Base-by-base conservation (phyloP, 2,113 vertebrate genomes). In the Abramis brama region DNA sequence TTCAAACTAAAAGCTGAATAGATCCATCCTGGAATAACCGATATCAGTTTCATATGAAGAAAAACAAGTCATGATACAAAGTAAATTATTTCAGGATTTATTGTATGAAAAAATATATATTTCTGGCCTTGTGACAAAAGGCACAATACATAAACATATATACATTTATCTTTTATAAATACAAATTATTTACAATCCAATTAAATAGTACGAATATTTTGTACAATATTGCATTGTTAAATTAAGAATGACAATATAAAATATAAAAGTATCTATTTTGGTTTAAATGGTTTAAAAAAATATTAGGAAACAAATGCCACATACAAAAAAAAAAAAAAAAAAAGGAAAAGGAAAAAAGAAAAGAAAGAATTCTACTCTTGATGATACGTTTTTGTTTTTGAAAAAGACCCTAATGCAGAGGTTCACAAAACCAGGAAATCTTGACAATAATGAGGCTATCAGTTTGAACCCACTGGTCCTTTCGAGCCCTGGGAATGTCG, bases 101-200 rank as follows among this genome's bases (percentile, higher is more conserved):
- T 94, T 95, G 64, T 94, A 92, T 91, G 91, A 93, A 94, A 95
- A 95, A 43, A 94, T 86, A 96, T 93, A 95, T 92, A 94, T 88
- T 92, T 89, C 87, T 89, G 89, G 93, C 91, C 94, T 88, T 86
- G 85, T 88, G 86, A 93, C 87, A 87, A 87, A 84, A 88, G 64
- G 87, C 77, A 90, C 86, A 91, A 89, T 90, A 93, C 91, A 90
- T 89, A 92, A 78, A 94, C 86, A 92, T 93, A 93, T 94, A 90
- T 92, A 95, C 95, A 95, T 92, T 94, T 93, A 87, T 95, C 92
- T 93, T 59, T 92, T 85, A 94, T 95, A 95, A 94, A 95, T 95
- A 95, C 92, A 93, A 85, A 88, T 87, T 93, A 94, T 94, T 83
- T 93, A 95, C 93, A 94, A 78, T 87, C 62, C 52, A 92, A 92